Conservation (phyloP, 2,113 vertebrate genomes). For the Papio anubis region DNA sequence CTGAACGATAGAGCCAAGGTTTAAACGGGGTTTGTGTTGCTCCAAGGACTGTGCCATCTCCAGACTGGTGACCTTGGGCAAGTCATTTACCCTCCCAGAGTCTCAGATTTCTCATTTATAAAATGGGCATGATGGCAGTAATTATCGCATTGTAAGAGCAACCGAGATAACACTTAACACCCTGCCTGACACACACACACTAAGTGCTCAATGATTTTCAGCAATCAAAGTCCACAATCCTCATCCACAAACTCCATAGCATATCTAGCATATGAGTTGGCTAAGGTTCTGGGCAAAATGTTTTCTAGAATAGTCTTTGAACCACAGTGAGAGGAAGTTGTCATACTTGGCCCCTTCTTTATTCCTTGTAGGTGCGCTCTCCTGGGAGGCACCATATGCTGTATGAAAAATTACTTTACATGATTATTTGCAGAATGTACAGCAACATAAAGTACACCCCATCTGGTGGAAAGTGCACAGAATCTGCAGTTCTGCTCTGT, state of each 20-base stretch:
- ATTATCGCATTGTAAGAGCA: not conserved
- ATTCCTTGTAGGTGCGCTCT: not conserved
- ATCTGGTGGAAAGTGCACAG: not conserved
- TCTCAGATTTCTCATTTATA: not conserved
- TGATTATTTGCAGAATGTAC: not conserved
- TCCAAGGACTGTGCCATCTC: not conserved
- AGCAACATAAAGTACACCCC: not conserved
- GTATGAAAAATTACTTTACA: not conserved
- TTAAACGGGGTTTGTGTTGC: not conserved
- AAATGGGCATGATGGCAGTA: conserved; percentile 26
- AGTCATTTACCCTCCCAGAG: conserved; percentile 24
- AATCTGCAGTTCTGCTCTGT: not conserved
- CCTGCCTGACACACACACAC: not conserved
- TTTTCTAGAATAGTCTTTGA: not conserved
- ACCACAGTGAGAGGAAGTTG: not conserved
- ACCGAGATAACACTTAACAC: not conserved
- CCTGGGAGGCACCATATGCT: not conserved
- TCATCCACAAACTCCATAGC: not conserved
- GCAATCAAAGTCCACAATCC: not conserved
- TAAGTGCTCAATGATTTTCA: not conserved
- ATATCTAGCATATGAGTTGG: not conserved
- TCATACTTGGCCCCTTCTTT: not conserved
- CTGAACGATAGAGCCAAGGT: not conserved
- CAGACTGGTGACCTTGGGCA: not conserved
- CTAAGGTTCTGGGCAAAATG: not conserved